These are phyloP conservation scores for Drosophila funebris DNA, from an alignment of 1,140 invertebrate species.

Conservation along the genomic window DNA sequence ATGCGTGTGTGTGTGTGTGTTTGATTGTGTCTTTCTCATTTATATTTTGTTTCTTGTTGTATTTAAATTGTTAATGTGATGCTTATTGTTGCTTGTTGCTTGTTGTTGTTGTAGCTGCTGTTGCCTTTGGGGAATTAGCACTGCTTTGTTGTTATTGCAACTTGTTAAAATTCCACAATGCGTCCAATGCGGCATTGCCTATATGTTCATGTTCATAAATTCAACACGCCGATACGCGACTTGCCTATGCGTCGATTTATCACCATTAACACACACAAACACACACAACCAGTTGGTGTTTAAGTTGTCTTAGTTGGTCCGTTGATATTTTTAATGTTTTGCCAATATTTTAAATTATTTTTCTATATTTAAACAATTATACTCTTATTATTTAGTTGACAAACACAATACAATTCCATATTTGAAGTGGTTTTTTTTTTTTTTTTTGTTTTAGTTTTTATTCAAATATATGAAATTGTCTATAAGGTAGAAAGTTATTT, in stretches of 20 bases:
- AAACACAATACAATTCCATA: too few relatives aligned
- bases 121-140: slow-evolving; percentile 77
- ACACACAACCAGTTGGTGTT: background rate
- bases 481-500: too few relatives aligned
- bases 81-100: slow-evolving; percentile 7
- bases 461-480: too few relatives aligned
- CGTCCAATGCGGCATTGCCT: slow-evolving; percentile 26
- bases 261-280: slow-evolving; percentile 28
- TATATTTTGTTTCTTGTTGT: slow-evolving; percentile 71
- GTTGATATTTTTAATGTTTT: too few relatives aligned
- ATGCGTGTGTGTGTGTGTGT: background rate
- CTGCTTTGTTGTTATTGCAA: slow-evolving; percentile 71
- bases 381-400: too few relatives aligned
- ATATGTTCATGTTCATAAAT: slow-evolving; percentile 73
- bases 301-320: background rate
- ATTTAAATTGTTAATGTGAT: slow-evolving; percentile 80
- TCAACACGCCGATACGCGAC: slow-evolving; percentile 47
- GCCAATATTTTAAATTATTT: background rate
- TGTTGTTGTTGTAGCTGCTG: slow-evolving; percentile 24
- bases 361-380: background rate
- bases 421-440: too few relatives aligned
- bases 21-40: slow-evolving; percentile 53
- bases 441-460: too few relatives aligned
- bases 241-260: background rate
- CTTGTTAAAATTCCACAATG: slow-evolving; percentile 77